Evolutionary conservation across 92 coral and sea anemone genomes (phyloP), one percentile per base, ranked within the genome.

Genomic region (Metridium senile): DNA sequence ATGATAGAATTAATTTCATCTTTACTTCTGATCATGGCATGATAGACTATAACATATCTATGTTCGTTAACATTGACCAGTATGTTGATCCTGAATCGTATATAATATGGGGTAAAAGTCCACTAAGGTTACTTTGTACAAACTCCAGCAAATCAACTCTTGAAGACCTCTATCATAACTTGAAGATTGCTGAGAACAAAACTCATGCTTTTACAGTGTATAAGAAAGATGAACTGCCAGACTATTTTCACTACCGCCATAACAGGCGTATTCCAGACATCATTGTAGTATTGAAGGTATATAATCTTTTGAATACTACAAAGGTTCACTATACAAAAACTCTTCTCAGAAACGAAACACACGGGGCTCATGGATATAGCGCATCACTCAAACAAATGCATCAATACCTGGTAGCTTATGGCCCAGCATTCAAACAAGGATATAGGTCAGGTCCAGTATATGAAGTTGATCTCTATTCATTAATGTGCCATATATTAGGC

Each of bases 11-110:
- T 49, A 90, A 90, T 75, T 33, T 94, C 32, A 86, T 94, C 27
- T 28, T 94, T 32, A 94, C 98, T 8, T 78, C 92, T 23, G 98
- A 94, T 78, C 98, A 94, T 74, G 98, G 98, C 2, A 92, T 87
- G 75, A 76, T 77, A 7, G 76, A 68, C 0, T 89, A 34, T 56
- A 81, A 89, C 73, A 33, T 81, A 19, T 81, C 79, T 66, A 76
- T 72, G 9, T 28, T 77, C n/a, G 47, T 89, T 46, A n/a, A 74
- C 23, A 70, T 86, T 6, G 92, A 86, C 56, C 66, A 78, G 9
- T 89, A 83, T 79, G 81, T 94, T 31, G 53, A 71, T 1, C 79
- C 87, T 2, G 84, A 86, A 23, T 35, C 74, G 30, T 79, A 65
- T 43, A 83, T 56, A 23, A 32, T 74, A 29, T 85, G 89, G 89